Conservation (phyloP, 2,113 vertebrate species). For the Reinhardtius hippoglossoides region DNA sequence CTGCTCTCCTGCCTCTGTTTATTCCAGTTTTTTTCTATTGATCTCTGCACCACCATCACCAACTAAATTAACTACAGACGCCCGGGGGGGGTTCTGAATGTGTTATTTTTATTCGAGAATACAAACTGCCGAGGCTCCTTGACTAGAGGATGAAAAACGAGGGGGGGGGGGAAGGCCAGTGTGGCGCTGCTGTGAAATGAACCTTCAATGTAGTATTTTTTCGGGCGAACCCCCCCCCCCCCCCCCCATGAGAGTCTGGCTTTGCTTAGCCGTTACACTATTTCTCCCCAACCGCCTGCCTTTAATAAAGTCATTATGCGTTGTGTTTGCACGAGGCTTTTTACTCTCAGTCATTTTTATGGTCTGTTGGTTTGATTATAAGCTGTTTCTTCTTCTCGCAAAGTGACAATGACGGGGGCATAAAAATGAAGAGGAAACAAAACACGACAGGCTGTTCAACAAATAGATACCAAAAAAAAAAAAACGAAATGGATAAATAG, state of each 20-base stretch:
- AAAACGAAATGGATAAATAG: conserved; percentile 2
- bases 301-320: conserved; percentile 64
- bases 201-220: conserved; percentile 42
- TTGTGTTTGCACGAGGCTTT: conserved; percentile 39
- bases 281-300: conserved; percentile 37
- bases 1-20: conserved; percentile 7
- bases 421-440: conserved; percentile 28
- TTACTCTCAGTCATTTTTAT: conserved; percentile 41
- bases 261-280: conserved; percentile 54
- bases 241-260: conserved; percentile 32
- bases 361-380: too few relatives aligned
- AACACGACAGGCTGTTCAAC: conserved; percentile 24
- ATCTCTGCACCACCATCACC: conserved; percentile 14
- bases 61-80: conserved; percentile 19
- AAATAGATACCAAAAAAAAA: neutral
- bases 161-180: neutral
- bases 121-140: conserved; percentile 13
- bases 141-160: conserved; percentile 10
- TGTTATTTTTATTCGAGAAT: conserved; percentile 13
- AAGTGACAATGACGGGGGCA: conserved; percentile 50
- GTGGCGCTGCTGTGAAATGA: conserved; percentile 34
- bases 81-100: neutral
- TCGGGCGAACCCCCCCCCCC: conserved; percentile 28
- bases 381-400: neutral
- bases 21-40: conserved; percentile 14